Evolutionary conservation across 2,888 invertebrate genomes (phyloP).

Genomic region (Apodemia zela): DNA sequence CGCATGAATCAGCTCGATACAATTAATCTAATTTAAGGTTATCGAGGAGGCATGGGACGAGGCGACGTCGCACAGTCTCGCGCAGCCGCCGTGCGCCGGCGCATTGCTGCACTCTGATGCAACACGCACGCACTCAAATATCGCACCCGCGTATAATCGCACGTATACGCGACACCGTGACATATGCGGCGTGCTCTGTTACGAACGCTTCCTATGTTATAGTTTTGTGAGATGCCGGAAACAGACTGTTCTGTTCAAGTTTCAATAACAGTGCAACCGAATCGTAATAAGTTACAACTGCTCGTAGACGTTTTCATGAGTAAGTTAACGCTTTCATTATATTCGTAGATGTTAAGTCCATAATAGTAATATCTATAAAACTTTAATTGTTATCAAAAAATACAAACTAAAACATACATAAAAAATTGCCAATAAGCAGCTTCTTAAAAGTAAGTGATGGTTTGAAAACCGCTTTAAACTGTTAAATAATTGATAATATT

Average conservation of each 20-base stretch:
- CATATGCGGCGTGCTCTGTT: conserved; percentile 36
- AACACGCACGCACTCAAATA: conserved; percentile 32
- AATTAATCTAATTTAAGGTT: conserved; percentile 79
- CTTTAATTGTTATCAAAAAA: too few species aligned
- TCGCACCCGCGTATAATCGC: conserved; percentile 24
- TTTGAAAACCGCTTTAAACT: too few species aligned
- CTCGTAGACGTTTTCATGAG: conserved; percentile 78
- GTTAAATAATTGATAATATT: too few species aligned
- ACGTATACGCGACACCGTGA: conserved; percentile 25
- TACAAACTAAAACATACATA: too few species aligned
- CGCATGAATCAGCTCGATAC: conserved; percentile 75
- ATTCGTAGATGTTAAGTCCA: neutral
- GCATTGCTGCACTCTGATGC: conserved; percentile 51
- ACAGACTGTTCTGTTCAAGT: conserved; percentile 72
- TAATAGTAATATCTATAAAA: neutral
- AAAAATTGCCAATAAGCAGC: too few species aligned
- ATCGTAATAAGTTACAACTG: conserved; percentile 66
- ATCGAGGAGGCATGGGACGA: conserved; percentile 64
- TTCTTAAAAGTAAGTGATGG: too few species aligned
- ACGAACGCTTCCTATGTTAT: conserved; percentile 47
- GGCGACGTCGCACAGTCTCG: conserved; percentile 73
- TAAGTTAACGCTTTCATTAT: conserved; percentile 45
- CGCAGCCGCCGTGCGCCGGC: conserved; percentile 51
- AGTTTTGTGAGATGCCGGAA: conserved; percentile 73
- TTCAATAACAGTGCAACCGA: conserved; percentile 70